Evolutionary conservation across 2,113 vertebrate genomes (phyloP), one percentile per base, ranked within the genome.

Genomic region (Orycteropus afer): DNA sequence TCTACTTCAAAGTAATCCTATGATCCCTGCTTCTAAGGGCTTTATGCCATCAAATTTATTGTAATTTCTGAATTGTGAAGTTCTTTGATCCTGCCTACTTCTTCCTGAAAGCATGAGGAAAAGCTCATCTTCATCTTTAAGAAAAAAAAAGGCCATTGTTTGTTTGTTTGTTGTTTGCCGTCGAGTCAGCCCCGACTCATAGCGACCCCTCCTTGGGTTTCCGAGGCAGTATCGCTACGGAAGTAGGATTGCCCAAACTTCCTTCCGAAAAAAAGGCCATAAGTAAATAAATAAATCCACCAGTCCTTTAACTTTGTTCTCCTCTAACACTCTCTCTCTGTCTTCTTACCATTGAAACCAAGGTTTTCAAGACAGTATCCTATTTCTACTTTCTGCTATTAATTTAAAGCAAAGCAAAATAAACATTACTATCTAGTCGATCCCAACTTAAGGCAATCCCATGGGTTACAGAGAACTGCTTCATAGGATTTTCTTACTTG

Each of bases 81-180:
- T 20, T 79, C 23, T 79, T 95, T 37, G 55, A 53, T 93, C 84
- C 22, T 87, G 32, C 42, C 55, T 82, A 23, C 7, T 90, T 94
- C 29, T 90, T 78, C 51, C 2, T 12, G 23, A 45, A 5, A 63
- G 45, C n/a, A 47, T 89, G 32, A 77, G 67, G 55, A 51, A 78
- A 51, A 84, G 59, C 32, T 80, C 63, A 88, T 53, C n/a, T 91
- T 86, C 42, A 4, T 67, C 32, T 59, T 67, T n/a, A n/a, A 37
- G 71, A 74, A 86, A 25, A 59, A 34, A 78, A 77, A n/a, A n/a
- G n/a, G n/a, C n/a, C n/a, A n/a, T n/a, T n/a, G n/a, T n/a, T n/a
- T n/a, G n/a, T n/a, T n/a, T n/a, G n/a, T n/a, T n/a, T n/a, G n/a
- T n/a, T n/a, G n/a, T n/a, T n/a, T n/a, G n/a, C n/a, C n/a, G n/a